phyloP scores from a whole-genome alignment of 2,113 vertebrate genomes.

The Rhinopithecus roxellana region DNA sequence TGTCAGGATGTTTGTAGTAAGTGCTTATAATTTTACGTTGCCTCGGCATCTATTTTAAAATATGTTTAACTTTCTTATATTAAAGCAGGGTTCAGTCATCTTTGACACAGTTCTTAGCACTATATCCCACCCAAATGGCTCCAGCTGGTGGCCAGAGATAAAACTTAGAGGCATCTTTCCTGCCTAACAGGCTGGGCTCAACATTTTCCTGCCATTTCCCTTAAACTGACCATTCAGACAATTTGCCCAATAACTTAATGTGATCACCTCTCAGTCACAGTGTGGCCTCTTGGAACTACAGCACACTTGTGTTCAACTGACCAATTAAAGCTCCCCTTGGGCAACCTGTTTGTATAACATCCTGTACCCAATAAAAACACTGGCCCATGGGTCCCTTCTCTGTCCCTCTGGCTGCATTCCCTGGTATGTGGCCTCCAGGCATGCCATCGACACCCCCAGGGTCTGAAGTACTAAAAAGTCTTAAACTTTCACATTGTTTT shows the following conservation, averaged over 20 bases:
- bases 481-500: neutral
- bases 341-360: neutral
- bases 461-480: neutral
- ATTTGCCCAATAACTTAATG: neutral
- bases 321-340: neutral
- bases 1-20: neutral
- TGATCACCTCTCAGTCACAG: neutral
- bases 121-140: neutral
- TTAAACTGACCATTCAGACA: neutral
- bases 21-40: neutral
- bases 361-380: neutral
- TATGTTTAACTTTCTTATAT: neutral
- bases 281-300: neutral
- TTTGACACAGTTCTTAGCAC: neutral
- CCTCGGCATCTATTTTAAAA: neutral
- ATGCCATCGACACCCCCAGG: neutral
- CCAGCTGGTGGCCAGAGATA: neutral
- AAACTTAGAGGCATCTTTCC: neutral
- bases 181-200: neutral
- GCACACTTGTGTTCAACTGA: neutral
- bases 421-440: neutral
- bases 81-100: neutral
- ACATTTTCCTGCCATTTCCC: neutral
- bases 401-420: neutral
- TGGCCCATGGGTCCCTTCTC: neutral